phyloP scores from a whole-genome alignment of 2,797 vertebrate species.

The Sebastolobus altivelis region DNA sequence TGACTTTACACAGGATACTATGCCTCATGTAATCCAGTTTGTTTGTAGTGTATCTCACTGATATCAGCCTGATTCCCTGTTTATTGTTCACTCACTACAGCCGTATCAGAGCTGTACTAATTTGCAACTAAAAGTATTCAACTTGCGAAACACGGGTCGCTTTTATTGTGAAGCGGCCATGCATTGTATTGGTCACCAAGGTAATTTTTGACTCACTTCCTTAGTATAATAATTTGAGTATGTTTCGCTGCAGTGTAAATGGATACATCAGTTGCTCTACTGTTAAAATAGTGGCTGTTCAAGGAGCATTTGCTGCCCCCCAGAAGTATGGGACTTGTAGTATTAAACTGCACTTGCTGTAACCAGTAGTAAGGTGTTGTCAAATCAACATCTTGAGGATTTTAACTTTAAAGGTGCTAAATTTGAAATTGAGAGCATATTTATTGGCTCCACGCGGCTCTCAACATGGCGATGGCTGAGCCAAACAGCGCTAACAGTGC shows the following conservation, averaged over 20 bases:
- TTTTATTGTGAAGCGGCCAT: neutral
- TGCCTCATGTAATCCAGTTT: neutral
- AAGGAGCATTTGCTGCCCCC: neutral
- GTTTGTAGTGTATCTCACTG: neutral
- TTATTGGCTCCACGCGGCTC: no score
- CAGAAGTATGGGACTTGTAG: neutral
- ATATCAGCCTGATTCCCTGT: neutral
- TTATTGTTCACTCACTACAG: neutral
- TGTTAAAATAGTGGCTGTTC: neutral
- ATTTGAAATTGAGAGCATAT: no score
- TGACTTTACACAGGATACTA: neutral
- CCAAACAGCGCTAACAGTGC: no score
- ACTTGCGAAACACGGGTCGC: neutral
- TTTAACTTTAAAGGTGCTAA: neutral
- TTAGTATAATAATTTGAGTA: neutral
- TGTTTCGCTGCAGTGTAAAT: neutral
- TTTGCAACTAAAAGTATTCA: neutral
- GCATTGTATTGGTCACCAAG: neutral
- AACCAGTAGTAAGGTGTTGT: neutral
- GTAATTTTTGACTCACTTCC: constrained; percentile 9
- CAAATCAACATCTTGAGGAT: neutral
- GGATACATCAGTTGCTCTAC: neutral
- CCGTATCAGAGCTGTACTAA: neutral
- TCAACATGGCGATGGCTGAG: no score
- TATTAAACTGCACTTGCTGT: neutral